Base-by-base conservation (phyloP, 2,113 vertebrate genomes). In the Gallinago paraguaiae region DNA sequence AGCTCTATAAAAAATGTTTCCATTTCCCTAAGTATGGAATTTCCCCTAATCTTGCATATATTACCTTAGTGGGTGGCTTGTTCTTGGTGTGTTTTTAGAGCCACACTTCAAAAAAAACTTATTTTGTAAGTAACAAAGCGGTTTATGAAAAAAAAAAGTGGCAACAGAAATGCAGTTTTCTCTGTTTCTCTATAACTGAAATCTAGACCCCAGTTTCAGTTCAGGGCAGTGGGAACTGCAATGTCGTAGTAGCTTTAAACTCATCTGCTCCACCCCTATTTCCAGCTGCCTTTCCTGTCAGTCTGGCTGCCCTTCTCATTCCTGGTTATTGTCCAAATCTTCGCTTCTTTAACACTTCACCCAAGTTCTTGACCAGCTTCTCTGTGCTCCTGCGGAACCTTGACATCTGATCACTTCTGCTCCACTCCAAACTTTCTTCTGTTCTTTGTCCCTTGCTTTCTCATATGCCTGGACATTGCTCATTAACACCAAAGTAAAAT, bases 41-140 rank as follows among this genome's bases (percentile, higher is more conserved):
- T 93, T 91, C 45, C 79, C 80, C 71, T 86, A 48, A 69, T 60
- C 35, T 65, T 65, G 30, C 30, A 37, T 65, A 50, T 28, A 27
- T 88, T 83, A 75, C 28, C 85, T 70, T 59, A 69, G 92, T 70
- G 85, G 88, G 67, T 75, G 63, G 82, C 48, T 92, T 92, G 53
- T 23, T 46, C 39, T 45, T 39, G 27, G 24, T 79, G 28, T 92
- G 72, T 41, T 65, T 75, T 68, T 35, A 81, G 50, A 88, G 37
- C 27, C 67, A 37, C 31, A 16, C 33, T 57, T 92, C n/a, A 33
- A 81, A 87, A 86, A 87, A 7, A 60, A 15, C 8, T 65, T 43
- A 65, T 4, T 31, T 31, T 65, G 0, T 53, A 72, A 53, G 6
- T 54, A 78, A 39, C 16, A n/a, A 54, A 91, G 54, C 0, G 1